Percentiles rank a stretch among this genome's conserved stretches.
phyloP scores from a whole-genome alignment of 2,797 vertebrate species.

The Petrocephalus sullivani region DNA sequence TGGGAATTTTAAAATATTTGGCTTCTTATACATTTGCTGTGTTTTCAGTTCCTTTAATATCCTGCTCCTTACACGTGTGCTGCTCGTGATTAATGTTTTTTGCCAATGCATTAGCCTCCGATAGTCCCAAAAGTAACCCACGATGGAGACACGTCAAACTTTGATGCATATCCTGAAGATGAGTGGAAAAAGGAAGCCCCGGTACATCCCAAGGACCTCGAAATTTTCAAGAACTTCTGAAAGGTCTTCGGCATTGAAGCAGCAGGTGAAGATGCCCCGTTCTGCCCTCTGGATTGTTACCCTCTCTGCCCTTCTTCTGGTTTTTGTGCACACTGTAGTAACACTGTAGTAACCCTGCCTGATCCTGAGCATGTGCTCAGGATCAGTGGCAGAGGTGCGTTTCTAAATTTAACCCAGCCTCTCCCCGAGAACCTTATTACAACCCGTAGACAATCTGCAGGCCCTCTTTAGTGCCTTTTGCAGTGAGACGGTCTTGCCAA shows the following conservation, averaged over 20 bases:
- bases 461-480: background rate
- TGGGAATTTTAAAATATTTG: background rate
- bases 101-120: slow-evolving; percentile 67
- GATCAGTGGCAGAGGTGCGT: background rate
- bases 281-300: background rate
- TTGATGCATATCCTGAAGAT: slow-evolving; percentile 87
- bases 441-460: background rate
- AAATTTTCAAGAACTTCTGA: slow-evolving; percentile 92
- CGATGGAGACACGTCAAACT: slow-evolving; percentile 93
- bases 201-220: slow-evolving; percentile 78
- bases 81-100: background rate
- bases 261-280: background rate
- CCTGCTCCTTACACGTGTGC: background rate
- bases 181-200: slow-evolving; percentile 81
- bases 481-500: background rate
- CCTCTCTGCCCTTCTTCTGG: background rate
- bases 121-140: slow-evolving; percentile 88
- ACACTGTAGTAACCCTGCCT: background rate
- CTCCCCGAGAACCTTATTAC: background rate
- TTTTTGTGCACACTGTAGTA: background rate
- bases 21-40: background rate
- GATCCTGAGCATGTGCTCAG: background rate
- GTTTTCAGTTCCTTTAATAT: background rate
- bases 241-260: background rate
- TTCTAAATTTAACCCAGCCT: background rate